Conservation (phyloP, 1,140 invertebrate genomes). For the Drosophila nasuta region DNA sequence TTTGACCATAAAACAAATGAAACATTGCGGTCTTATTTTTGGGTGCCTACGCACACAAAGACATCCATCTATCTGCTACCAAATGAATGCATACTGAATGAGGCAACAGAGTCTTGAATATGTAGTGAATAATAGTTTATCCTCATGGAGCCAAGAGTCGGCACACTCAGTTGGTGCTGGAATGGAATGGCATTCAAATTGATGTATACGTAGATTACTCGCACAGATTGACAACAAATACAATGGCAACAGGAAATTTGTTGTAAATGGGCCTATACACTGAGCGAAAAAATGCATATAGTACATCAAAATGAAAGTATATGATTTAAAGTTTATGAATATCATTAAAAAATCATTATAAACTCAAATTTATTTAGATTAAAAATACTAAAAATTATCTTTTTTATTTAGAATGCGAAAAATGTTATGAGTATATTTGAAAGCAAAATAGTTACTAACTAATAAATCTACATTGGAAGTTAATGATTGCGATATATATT, state of each 20-base stretch:
- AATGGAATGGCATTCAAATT: slow-evolving; percentile 22
- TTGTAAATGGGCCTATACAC: slow-evolving; percentile 24
- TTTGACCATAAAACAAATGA: slow-evolving; percentile 76
- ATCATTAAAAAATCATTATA: too few species aligned
- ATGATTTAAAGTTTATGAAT: too few species aligned
- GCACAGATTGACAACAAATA: slow-evolving; percentile 59
- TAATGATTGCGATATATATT: too few species aligned
- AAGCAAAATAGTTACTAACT: too few species aligned
- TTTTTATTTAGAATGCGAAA: too few species aligned
- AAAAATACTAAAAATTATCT: too few species aligned
- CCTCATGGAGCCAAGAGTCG: slow-evolving; percentile 1
- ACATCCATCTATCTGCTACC: neutral
- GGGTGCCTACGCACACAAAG: slow-evolving; percentile 46
- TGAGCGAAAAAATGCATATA: slow-evolving; percentile 1
- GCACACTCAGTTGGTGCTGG: neutral
- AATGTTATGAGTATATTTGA: too few species aligned
- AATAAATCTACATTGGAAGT: too few species aligned
- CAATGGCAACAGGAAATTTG: slow-evolving; percentile 50
- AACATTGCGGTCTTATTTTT: slow-evolving; percentile 63
- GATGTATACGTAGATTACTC: slow-evolving; percentile 49
- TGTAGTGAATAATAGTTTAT: slow-evolving; percentile 24
- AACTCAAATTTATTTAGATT: too few species aligned
- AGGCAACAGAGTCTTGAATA: slow-evolving; percentile 11
- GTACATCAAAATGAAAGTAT: too few species aligned
- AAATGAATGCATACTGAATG: slow-evolving; percentile 18